Percentiles rank a stretch among this genome's conserved stretches.
phyloP scores from a whole-genome alignment of 1,140 invertebrate genomes.

The Meteorus sp. region DNA sequence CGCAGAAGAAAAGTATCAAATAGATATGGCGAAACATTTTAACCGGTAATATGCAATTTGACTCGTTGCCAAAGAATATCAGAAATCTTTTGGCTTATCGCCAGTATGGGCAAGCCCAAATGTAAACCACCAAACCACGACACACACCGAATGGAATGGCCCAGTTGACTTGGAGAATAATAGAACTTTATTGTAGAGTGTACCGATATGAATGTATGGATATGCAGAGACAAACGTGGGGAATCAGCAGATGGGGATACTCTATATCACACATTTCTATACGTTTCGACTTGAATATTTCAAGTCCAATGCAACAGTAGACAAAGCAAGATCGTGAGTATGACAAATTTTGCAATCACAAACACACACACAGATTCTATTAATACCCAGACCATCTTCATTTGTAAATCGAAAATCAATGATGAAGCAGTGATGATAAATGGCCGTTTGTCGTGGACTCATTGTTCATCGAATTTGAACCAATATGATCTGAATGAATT shows the following conservation, averaged over 20 bases:
- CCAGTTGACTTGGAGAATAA: slow-evolving; percentile 37
- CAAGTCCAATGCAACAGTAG: background rate
- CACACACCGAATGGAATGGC: slow-evolving; percentile 36
- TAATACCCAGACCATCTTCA: background rate
- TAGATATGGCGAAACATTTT: slow-evolving; percentile 42
- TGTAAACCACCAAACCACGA: slow-evolving; percentile 35
- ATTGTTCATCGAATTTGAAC: background rate
- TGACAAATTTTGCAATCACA: background rate
- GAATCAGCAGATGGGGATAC: background rate
- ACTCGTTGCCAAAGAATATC: slow-evolving; percentile 50
- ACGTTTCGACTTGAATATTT: slow-evolving; percentile 27
- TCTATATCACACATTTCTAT: background rate
- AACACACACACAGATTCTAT: background rate
- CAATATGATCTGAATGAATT: too few relatives aligned
- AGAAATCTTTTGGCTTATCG: slow-evolving; percentile 45
- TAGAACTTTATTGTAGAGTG: slow-evolving; percentile 40
- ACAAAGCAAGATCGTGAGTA: background rate
- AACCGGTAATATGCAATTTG: slow-evolving; percentile 45
- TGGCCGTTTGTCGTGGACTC: too few relatives aligned
- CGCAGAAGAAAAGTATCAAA: slow-evolving; percentile 14
- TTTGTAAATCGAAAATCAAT: background rate
- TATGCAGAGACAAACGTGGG: background rate
- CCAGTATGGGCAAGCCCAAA: slow-evolving; percentile 34
- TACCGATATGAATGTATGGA: slow-evolving; percentile 7
- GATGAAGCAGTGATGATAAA: background rate